Conservation (phyloP, 2,888 invertebrate species). For the Mylabris sibirica region DNA sequence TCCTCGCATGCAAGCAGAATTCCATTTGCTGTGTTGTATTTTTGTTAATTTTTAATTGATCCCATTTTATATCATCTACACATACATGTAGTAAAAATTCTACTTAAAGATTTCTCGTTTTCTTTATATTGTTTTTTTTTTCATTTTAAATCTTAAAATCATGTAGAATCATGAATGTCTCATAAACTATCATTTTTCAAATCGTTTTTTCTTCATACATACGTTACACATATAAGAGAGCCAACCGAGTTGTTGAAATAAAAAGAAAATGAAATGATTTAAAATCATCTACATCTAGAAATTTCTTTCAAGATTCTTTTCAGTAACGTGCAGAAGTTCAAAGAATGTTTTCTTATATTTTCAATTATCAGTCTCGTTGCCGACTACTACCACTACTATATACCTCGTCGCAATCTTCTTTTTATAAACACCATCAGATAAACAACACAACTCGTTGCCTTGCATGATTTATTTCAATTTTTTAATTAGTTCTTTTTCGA, state of each 20-base stretch:
- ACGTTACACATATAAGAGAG: not conserved
- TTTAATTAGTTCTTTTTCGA: constrained; percentile 13
- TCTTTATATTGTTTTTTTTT: not conserved
- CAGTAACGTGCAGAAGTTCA: constrained; percentile 10
- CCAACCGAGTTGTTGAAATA: not conserved
- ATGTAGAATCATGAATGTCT: constrained; percentile 4
- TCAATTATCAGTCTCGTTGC: constrained; percentile 52
- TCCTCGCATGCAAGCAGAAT: constrained; percentile 59
- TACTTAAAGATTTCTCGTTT: not conserved
- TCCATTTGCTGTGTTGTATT: constrained; percentile 56
- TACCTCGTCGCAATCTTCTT: constrained; percentile 23
- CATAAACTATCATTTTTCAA: constrained; percentile 6
- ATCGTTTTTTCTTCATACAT: not conserved
- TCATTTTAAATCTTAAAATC: constrained; percentile 3
- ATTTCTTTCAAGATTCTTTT: constrained; percentile 10
- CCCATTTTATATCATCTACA: constrained; percentile 47
- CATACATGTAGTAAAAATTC: not conserved
- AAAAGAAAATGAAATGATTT: constrained; percentile 4
- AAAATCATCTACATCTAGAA: constrained; percentile 9
- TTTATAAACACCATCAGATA: constrained; percentile 28
- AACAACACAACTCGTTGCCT: constrained; percentile 32
- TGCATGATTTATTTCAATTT: constrained; percentile 26
- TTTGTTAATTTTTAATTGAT: constrained; percentile 58
- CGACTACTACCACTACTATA: constrained; percentile 41
- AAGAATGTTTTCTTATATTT: constrained; percentile 41